phyloP scores from a whole-genome alignment of 53 echinoderm and acorn worm genomes.

The Henricia sp. region DNA sequence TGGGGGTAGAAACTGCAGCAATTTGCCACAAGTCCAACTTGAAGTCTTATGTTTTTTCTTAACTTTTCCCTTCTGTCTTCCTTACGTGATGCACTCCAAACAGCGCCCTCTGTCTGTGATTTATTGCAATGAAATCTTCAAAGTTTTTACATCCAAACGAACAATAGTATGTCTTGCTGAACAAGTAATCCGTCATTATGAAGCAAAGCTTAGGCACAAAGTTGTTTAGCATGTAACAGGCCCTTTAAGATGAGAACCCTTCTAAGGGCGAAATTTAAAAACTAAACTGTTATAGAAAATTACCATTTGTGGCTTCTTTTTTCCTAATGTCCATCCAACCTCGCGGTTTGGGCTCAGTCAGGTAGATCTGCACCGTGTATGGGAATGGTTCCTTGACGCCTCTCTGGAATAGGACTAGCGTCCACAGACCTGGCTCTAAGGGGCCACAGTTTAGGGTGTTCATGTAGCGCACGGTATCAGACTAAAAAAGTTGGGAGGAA shows the following conservation, averaged over 20 bases:
- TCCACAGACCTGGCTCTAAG: constrained; percentile 93
- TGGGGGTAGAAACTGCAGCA: no score
- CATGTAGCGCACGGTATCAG: constrained; percentile 94
- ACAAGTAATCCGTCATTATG: no score
- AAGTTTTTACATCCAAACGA: not conserved
- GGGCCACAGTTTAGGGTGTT: constrained; percentile 95
- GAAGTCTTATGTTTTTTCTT: no score
- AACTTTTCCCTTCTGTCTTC: no score
- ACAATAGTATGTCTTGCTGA: no score
- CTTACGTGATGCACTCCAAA: no score
- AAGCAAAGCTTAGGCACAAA: no score
- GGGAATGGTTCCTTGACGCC: constrained; percentile 93
- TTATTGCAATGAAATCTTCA: no score
- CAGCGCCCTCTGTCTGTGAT: no score
- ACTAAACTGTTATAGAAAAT: not conserved
- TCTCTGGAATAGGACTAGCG: constrained; percentile 86
- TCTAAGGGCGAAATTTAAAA: not conserved
- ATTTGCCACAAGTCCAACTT: no score
- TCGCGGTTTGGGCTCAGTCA: constrained; percentile 66
- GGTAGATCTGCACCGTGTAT: constrained; percentile 84
- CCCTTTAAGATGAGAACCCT: not conserved
- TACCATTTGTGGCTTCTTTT: constrained; percentile 13
- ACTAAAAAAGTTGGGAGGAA: constrained; percentile 68
- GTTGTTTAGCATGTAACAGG: no score
- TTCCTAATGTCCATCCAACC: constrained; percentile 77